Evolutionary conservation across 2,888 invertebrate genomes (phyloP).

Genomic region (Iphiclides podalirius): DNA sequence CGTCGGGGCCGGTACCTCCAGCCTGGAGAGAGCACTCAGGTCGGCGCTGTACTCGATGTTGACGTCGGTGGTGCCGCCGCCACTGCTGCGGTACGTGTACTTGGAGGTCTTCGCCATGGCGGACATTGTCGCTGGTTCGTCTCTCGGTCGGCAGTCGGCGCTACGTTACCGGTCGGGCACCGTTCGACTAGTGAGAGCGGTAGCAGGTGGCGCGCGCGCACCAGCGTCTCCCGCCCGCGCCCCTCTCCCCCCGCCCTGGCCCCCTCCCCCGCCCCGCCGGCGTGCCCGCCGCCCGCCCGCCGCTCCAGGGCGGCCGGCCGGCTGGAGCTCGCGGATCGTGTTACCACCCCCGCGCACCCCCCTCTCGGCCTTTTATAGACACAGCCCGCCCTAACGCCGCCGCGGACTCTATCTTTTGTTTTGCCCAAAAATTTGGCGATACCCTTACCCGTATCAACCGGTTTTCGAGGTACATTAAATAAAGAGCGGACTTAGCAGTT

Average conservation of each 20-base stretch:
- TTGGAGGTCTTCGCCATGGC: constrained; percentile 91
- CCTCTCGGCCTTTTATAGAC: constrained; percentile 79
- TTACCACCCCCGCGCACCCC: constrained; percentile 79
- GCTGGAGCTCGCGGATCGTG: constrained; percentile 78
- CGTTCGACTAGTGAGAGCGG: constrained; percentile 80
- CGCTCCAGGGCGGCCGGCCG: constrained; percentile 73
- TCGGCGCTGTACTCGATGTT: constrained; percentile 97
- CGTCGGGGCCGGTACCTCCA: constrained; percentile 88
- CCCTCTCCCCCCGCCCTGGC: constrained; percentile 27
- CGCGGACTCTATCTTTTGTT: constrained; percentile 73
- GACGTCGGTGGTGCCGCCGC: constrained; percentile 91
- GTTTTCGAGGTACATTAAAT: not conserved
- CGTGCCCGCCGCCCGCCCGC: constrained; percentile 32
- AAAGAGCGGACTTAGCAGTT: not conserved
- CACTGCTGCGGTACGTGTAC: constrained; percentile 94
- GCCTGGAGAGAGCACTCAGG: constrained; percentile 95
- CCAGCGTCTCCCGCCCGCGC: constrained; percentile 37
- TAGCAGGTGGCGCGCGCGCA: constrained; percentile 64
- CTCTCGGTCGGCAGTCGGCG: constrained; percentile 78
- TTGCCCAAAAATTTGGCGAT: constrained; percentile 75
- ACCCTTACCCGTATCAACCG: constrained; percentile 18
- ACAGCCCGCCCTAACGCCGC: constrained; percentile 69
- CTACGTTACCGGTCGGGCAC: constrained; percentile 80
- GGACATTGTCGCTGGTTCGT: constrained; percentile 84
- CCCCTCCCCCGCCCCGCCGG: constrained; percentile 30